Evolutionary conservation across 2,797 vertebrate species (phyloP).

Genomic region (Gymnoscopelus braueri): DNA sequence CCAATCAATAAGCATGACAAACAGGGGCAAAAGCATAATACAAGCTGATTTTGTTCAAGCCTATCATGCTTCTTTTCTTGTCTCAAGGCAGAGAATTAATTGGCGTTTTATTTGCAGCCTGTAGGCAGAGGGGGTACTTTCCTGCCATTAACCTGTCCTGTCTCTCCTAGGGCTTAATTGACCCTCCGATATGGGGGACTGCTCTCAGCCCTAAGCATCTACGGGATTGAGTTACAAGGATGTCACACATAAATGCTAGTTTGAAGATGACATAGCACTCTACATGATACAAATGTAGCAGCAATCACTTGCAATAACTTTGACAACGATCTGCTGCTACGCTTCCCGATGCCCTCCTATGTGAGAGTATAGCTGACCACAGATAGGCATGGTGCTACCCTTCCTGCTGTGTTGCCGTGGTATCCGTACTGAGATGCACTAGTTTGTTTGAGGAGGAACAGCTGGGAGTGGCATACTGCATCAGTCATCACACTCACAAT

Average conservation of each 20-base stretch:
- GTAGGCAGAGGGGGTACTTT: slow-evolving; percentile 38
- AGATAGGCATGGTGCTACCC: slow-evolving; percentile 35
- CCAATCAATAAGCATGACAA: slow-evolving; percentile 30
- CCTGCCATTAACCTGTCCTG: slow-evolving; percentile 58
- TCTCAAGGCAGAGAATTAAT: slow-evolving; percentile 42
- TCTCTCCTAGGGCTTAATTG: slow-evolving; percentile 45
- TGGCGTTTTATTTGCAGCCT: slow-evolving; percentile 57
- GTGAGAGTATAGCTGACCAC: slow-evolving; percentile 32
- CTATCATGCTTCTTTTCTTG: slow-evolving; percentile 36
- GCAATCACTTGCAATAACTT: slow-evolving; percentile 13
- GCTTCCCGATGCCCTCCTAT: slow-evolving; percentile 19
- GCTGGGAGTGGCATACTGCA: slow-evolving; percentile 71
- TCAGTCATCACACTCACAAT: slow-evolving; percentile 73
- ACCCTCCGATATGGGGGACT: slow-evolving; percentile 55
- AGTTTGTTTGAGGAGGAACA: slow-evolving; percentile 74
- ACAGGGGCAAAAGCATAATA: slow-evolving; percentile 30
- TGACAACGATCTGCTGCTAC: slow-evolving; percentile 7
- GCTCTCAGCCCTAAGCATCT: slow-evolving; percentile 35
- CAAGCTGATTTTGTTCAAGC: slow-evolving; percentile 29
- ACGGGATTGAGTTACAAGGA: slow-evolving; percentile 42
- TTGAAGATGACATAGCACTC: slow-evolving; percentile 11
- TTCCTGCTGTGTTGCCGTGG: slow-evolving; percentile 67
- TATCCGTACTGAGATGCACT: slow-evolving; percentile 55
- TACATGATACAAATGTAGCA: slow-evolving; percentile 18
- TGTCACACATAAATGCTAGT: slow-evolving; percentile 31